phyloP scores from a whole-genome alignment of 2,888 invertebrate genomes.

The Ceratothoa steindachneri region DNA sequence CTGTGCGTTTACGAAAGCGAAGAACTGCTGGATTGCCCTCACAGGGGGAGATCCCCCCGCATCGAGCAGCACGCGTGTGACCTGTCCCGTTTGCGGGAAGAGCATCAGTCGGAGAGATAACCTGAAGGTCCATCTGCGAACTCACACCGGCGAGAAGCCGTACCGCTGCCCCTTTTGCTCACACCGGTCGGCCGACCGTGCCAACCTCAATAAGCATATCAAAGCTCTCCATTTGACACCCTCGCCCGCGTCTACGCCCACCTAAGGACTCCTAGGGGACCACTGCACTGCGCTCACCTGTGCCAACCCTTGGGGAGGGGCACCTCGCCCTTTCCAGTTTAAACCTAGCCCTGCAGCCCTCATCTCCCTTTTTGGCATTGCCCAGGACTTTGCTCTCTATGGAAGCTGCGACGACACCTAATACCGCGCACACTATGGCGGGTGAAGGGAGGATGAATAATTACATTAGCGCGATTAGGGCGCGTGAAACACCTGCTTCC shows the following conservation, averaged over 20 bases:
- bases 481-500: too few species aligned
- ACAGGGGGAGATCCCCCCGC: conserved; percentile 33
- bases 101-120: conserved; percentile 40
- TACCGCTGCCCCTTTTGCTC: conserved; percentile 35
- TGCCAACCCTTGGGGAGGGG: too few species aligned
- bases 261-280: too few species aligned
- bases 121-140: conserved; percentile 34
- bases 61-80: conserved; percentile 17
- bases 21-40: conserved; percentile 28
- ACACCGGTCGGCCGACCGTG: conserved; percentile 33
- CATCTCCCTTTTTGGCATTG: too few species aligned
- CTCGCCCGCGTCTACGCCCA: not conserved
- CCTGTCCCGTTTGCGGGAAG: conserved; percentile 41
- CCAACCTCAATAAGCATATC: conserved; percentile 35
- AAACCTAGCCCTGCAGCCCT: too few species aligned
- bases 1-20: not conserved
- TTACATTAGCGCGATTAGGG: too few species aligned
- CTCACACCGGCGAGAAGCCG: conserved; percentile 38
- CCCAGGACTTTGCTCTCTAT: too few species aligned
- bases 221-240: conserved; percentile 21
- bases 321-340: too few species aligned
- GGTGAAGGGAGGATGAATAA: too few species aligned
- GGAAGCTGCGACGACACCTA: too few species aligned
- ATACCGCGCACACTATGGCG: too few species aligned
- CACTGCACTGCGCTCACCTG: too few species aligned